Percentiles rank a stretch among this genome's conserved stretches.
These are phyloP conservation scores for Leptinotarsa texana DNA, from an alignment of 1,140 invertebrate species.

Conservation along the genomic window DNA sequence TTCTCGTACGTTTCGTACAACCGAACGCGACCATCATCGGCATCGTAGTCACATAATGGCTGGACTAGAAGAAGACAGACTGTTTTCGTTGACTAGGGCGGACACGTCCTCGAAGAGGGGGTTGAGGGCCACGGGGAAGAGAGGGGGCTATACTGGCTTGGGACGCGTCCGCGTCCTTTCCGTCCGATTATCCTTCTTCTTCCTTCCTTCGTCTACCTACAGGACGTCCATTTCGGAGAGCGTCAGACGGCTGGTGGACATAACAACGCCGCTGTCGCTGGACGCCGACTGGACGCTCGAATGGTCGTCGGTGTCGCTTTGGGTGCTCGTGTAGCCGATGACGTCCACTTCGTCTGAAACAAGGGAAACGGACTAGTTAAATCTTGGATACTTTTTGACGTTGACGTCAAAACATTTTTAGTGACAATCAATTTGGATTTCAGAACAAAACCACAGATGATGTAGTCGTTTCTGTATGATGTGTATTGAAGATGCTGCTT, in stretches of 20 bases:
- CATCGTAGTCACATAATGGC: constrained; percentile 17
- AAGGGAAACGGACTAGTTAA: constrained; percentile 3
- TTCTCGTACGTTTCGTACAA: neutral
- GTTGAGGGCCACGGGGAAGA: neutral
- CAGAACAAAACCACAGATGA: too few relatives aligned
- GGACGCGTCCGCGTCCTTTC: constrained; percentile 40
- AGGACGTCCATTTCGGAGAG: constrained; percentile 56
- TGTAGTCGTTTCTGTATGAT: too few relatives aligned
- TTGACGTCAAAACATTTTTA: too few relatives aligned
- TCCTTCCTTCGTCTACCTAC: constrained; percentile 45
- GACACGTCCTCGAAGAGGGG: constrained; percentile 23
- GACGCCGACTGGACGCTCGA: constrained; percentile 75
- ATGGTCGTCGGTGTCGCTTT: constrained; percentile 84
- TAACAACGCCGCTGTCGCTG: constrained; percentile 78
- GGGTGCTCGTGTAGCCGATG: constrained; percentile 82
- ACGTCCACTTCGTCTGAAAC: constrained; percentile 83
- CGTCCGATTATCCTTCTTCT: neutral
- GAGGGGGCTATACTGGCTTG: constrained; percentile 43
- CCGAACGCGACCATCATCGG: neutral
- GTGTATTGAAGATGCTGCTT: too few relatives aligned
- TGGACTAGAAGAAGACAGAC: constrained; percentile 34
- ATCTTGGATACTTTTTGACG: constrained; percentile 3
- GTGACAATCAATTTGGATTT: too few relatives aligned
- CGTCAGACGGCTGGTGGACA: constrained; percentile 71
- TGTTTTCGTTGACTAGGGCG: constrained; percentile 47